Evolutionary conservation across 2,113 vertebrate genomes (phyloP), one percentile per base, ranked within the genome.

Genomic region (Gobiocypris rarus): DNA sequence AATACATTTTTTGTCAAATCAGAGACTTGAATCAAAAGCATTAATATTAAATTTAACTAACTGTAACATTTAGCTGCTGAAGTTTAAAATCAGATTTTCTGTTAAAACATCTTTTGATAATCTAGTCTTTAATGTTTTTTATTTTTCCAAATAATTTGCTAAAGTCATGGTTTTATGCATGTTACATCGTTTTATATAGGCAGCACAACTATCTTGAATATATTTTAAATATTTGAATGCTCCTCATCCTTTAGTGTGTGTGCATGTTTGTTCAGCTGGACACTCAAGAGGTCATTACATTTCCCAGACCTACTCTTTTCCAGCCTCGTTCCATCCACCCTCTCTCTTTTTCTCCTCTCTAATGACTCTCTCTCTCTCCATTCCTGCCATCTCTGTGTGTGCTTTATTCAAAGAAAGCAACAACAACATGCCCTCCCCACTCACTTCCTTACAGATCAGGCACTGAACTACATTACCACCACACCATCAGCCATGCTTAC

Each of bases 331-430:
- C 59, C 85, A 61, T 54, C 15, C 54, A 83, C 31, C 63, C 84
- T 87, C 76, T 83, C 81, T 87, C 81, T 50, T 31, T 73, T 61
- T 65, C 85, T 61, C 58, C 65, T 45, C 14, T n/a, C 38, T 26
- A 19, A 80, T 73, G 70, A 78, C 54, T 45, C 22, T 84, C 26
- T 48, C 15, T 9, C 50, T 38, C 34, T 7, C 10, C 19, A 67
- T 24, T 9, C 1, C 19, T 56, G 54, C 86, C 85, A 83, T 85
- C 88, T 85, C 87, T 90, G 85, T 87, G 89, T 83, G 83, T 63
- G 88, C 59, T 93, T 92, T 91, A 93, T 93, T 92, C 84, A 93
- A 82, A 69, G 87, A 85, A 45, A 88, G 38, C 38, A 38, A 90
- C 24, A 86, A 73, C 89, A 88, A 83, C 84, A 78, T 52, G 77